These are phyloP conservation scores for Teinopalpus imperialis DNA, from an alignment of 2,888 invertebrate genomes.

Conservation along the genomic window DNA sequence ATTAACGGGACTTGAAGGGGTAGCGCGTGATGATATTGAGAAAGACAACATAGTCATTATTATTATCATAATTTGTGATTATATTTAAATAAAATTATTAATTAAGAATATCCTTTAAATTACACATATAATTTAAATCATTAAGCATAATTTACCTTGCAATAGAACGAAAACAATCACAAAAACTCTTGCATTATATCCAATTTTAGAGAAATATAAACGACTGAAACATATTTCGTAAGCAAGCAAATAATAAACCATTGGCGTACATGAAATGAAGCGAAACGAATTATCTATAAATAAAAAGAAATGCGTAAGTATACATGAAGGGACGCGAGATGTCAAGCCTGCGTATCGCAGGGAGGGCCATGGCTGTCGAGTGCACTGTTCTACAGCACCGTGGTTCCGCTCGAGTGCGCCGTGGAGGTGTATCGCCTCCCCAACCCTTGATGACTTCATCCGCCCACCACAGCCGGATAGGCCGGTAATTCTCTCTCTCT, in stretches of 20 bases:
- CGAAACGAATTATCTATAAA: slow-evolving; percentile 1
- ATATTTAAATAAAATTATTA: too few relatives aligned
- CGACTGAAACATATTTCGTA: background rate
- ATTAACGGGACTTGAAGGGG: too few relatives aligned
- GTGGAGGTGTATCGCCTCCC: slow-evolving; percentile 43
- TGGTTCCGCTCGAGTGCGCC: slow-evolving; percentile 45
- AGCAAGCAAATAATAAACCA: slow-evolving; percentile 1
- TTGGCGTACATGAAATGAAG: slow-evolving; percentile 2
- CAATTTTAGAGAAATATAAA: too few relatives aligned
- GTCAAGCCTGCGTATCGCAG: slow-evolving; percentile 39
- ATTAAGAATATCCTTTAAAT: too few relatives aligned
- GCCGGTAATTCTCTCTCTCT: slow-evolving; percentile 30
- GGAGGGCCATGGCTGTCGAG: slow-evolving; percentile 46
- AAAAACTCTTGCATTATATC: too few relatives aligned
- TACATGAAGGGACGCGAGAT: slow-evolving; percentile 36
- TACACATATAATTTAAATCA: too few relatives aligned
- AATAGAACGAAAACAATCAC: too few relatives aligned
- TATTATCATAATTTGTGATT: too few relatives aligned
- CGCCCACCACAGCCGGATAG: slow-evolving; percentile 41
- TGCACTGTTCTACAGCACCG: slow-evolving; percentile 46
- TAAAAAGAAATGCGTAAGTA: slow-evolving; percentile 11
- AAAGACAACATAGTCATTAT: too few relatives aligned
- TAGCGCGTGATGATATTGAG: too few relatives aligned
- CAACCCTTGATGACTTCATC: slow-evolving; percentile 31
- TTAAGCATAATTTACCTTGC: too few relatives aligned